phyloP scores from a whole-genome alignment of 2,888 invertebrate genomes.

The Homarus gammarus region DNA sequence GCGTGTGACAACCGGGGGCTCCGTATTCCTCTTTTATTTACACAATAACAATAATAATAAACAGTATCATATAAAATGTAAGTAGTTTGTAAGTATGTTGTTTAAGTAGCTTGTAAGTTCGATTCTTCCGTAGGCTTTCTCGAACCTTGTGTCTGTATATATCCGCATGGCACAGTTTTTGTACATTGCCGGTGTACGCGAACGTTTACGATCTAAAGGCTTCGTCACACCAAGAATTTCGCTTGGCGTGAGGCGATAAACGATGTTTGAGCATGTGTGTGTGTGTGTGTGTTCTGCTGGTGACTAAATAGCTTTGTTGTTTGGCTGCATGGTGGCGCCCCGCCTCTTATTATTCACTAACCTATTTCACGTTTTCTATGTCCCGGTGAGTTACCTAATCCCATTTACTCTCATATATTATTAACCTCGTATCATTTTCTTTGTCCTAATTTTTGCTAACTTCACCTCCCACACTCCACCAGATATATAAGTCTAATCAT shows the following conservation, averaged over 20 bases:
- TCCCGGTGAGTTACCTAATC: background rate
- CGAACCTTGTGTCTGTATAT: background rate
- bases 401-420: background rate
- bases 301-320: slow-evolving; percentile 17
- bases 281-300: slow-evolving; percentile 30
- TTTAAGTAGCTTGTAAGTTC: slow-evolving; percentile 49
- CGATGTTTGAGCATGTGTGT: slow-evolving; percentile 33
- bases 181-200: slow-evolving; percentile 8
- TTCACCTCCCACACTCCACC: slow-evolving; percentile 27
- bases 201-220: slow-evolving; percentile 34
- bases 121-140: slow-evolving; percentile 47
- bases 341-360: background rate
- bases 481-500: slow-evolving; percentile 11
- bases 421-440: slow-evolving; percentile 12
- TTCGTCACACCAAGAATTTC: slow-evolving; percentile 18
- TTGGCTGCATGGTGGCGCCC: slow-evolving; percentile 21
- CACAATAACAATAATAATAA: slow-evolving; percentile 30
- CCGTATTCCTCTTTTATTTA: no score
- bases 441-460: slow-evolving; percentile 3
- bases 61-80: slow-evolving; percentile 5
- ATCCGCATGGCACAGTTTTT: background rate
- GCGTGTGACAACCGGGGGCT: no score
- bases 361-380: background rate
- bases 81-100: background rate
- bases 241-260: slow-evolving; percentile 49